Base-by-base conservation (phyloP, 2,797 vertebrate genomes). In the Myotis planiceps region DNA sequence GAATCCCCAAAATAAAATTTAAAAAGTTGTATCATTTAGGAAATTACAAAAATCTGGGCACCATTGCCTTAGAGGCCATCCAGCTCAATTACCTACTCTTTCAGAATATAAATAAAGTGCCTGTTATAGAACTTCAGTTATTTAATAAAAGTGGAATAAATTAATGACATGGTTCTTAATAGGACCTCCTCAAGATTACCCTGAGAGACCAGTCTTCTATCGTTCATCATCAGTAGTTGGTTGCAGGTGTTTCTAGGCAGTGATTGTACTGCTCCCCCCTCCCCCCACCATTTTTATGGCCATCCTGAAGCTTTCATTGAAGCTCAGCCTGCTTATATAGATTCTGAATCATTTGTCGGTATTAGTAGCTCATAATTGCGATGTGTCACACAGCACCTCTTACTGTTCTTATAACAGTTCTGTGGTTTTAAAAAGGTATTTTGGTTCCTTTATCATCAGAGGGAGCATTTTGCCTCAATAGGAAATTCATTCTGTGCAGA, bases 401-500 rank as follows among this genome's bases (percentile, higher is more conserved):
- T 78, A 87, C 81, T 34, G 42, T 78, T 95, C 86, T 76, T 72
- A 16, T 37, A 87, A 69, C 92, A 80, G 37, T 66, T 83, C 53
- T 78, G 78, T 55, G 66, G 27, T 75, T 49, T 85, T 65, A 91
- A 49, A 72, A 75, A 92, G 68, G 91, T 96, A 60, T 94, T 75
- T 84, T 51, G 51, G 68, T 91, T 94, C 69, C 78, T 88, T 96
- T 83, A 71, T 82, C 76, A 93, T 96, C 86, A 84, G 72, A 96
- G 92, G 79, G 95, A 96, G 93, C 49, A 69, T 90, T 96, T 95
- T 96, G 60, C 92, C 86, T 95, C 82, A 80, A 68, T 84, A 84
- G 93, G 75, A 96, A 96, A 95, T 95, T 91, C 90, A 96, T 89
- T 92, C 86, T 91, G 15, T 87, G 65, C 63, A 85, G 58, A 96